Evolutionary conservation across 2,113 vertebrate species (phyloP).

Genomic region (Pterocles gutturalis): DNA sequence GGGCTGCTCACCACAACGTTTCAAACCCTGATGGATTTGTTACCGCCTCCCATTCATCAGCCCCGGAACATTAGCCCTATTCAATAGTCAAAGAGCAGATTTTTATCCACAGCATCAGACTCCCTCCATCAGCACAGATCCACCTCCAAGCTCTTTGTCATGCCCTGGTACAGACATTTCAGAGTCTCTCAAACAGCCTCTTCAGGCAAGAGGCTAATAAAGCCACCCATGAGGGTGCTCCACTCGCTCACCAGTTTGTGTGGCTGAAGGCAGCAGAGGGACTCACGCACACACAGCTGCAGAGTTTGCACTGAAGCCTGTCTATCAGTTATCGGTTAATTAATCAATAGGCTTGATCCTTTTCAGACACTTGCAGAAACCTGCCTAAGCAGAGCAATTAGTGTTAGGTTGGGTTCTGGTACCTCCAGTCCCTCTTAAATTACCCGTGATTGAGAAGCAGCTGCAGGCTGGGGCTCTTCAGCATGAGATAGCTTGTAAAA

Average conservation of each 20-base stretch:
- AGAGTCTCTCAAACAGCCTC: not conserved
- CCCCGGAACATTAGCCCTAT: not conserved
- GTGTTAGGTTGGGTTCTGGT: not conserved
- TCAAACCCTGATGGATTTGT: not conserved
- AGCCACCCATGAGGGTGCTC: not conserved
- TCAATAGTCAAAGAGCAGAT: not conserved
- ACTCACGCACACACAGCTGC: not conserved
- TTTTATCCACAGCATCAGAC: not conserved
- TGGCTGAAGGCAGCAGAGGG: not conserved
- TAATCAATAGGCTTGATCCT: not conserved
- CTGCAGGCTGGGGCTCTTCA: not conserved
- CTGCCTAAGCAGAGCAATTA: not conserved
- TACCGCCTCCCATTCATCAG: not conserved
- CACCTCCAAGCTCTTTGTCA: not conserved
- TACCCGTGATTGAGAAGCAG: not conserved
- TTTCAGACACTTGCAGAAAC: not conserved
- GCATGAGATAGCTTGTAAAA: not conserved
- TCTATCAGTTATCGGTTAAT: not conserved
- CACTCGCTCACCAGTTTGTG: not conserved
- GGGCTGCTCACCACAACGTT: not conserved
- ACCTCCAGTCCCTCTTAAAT: not conserved
- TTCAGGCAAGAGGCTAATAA: not conserved
- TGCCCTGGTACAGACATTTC: not conserved
- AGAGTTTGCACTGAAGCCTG: not conserved
- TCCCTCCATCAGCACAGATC: not conserved